phyloP scores from a whole-genome alignment of 2,888 invertebrate species.

The Tetranychus piercei region DNA sequence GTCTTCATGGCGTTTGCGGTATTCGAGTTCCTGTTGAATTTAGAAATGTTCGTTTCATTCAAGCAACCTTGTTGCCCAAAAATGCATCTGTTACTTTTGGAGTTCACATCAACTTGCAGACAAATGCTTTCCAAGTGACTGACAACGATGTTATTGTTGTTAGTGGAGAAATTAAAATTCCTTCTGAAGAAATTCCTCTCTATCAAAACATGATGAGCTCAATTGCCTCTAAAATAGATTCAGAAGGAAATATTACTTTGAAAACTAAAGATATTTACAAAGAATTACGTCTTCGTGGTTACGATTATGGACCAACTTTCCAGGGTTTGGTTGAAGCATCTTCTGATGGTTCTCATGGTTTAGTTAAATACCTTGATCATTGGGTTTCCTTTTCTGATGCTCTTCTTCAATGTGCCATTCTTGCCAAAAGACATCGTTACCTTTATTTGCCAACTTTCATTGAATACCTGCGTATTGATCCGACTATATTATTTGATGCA shows the following conservation, averaged over 20 bases:
- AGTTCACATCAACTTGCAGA: constrained; percentile 31
- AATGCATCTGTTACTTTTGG: constrained; percentile 31
- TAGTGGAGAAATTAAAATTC: constrained; percentile 28
- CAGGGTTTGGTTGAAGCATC: not conserved
- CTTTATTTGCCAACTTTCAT: constrained; percentile 12
- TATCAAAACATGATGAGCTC: not conserved
- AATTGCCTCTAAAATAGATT: not conserved
- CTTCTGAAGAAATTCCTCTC: not conserved
- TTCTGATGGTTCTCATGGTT: not conserved
- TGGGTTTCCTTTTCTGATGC: constrained; percentile 12
- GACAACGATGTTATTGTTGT: constrained; percentile 32
- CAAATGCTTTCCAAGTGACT: constrained; percentile 34
- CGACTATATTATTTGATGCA: not conserved
- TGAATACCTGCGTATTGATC: constrained; percentile 11
- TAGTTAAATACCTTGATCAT: not conserved
- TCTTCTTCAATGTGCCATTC: constrained; percentile 7
- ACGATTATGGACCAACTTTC: constrained; percentile 10
- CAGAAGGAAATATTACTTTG: not conserved
- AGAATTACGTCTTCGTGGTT: constrained; percentile 11
- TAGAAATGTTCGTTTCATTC: constrained; percentile 36
- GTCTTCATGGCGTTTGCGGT: constrained; percentile 49
- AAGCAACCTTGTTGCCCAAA: constrained; percentile 41
- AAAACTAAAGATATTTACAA: constrained; percentile 14
- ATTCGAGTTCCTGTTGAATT: constrained; percentile 35
- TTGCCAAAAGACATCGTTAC: not conserved